phyloP scores from a whole-genome alignment of 2,888 invertebrate species.

The Epinotia nisella region DNA sequence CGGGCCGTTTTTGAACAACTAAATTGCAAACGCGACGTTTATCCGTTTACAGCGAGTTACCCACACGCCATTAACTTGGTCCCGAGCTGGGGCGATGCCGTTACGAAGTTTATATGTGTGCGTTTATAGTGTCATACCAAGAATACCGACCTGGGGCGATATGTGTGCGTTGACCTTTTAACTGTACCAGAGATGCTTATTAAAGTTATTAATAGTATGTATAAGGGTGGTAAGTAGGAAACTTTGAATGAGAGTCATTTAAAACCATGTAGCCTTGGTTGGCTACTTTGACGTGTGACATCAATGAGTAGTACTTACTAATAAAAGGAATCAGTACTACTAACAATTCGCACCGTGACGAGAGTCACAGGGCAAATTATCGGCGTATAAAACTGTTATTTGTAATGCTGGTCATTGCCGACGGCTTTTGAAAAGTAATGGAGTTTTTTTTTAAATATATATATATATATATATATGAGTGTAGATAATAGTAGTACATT shows the following conservation, averaged over 20 bases:
- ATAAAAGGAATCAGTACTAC: background rate
- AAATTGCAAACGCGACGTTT: background rate
- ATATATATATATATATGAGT: background rate
- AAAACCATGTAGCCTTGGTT: background rate
- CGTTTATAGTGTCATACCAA: background rate
- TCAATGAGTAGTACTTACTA: background rate
- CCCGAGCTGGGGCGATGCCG: background rate
- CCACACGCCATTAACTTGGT: background rate
- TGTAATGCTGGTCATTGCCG: background rate
- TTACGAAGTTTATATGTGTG: background rate
- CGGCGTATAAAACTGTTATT: background rate
- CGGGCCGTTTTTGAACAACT: no score
- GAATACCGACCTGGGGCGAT: background rate
- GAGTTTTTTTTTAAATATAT: background rate
- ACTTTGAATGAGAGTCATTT: background rate
- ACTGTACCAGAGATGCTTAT: slow-evolving; percentile 20
- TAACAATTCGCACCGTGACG: background rate
- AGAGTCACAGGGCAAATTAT: background rate
- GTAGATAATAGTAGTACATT: background rate
- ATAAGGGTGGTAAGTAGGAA: background rate
- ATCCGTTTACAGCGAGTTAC: background rate
- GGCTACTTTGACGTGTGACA: background rate
- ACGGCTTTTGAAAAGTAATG: background rate
- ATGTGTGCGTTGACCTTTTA: no score
- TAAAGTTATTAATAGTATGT: background rate